Conservation (phyloP, 2,113 vertebrate species). For the Opisthocomus hoazin region DNA sequence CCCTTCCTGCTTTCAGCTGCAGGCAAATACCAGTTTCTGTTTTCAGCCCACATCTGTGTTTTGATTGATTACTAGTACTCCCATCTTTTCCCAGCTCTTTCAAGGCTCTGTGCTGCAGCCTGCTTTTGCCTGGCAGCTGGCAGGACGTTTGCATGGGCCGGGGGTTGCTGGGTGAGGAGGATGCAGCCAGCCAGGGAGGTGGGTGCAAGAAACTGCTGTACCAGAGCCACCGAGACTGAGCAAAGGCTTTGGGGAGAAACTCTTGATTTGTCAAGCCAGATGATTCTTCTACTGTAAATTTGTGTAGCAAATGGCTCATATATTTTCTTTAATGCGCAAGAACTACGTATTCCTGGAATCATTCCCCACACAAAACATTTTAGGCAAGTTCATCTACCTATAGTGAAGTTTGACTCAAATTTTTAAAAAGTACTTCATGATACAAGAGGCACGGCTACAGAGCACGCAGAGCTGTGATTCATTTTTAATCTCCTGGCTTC, state of each 20-base stretch:
- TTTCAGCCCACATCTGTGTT: not conserved
- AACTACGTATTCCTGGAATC: no score
- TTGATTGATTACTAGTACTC: not conserved
- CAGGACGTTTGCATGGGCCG: fast-evolving
- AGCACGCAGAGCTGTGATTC: no score
- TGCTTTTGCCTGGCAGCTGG: not conserved
- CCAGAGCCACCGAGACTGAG: not conserved
- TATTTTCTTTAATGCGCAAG: not conserved
- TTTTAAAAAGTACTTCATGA: not conserved
- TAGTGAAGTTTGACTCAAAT: not conserved
- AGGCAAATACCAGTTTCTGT: not conserved
- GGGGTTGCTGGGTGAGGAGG: not conserved
- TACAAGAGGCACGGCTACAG: fast-evolving
- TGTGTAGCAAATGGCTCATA: not conserved
- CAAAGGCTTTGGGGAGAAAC: not conserved
- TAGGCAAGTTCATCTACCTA: not conserved
- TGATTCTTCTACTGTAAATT: not conserved
- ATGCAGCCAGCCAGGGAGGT: not conserved
- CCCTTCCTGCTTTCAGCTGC: not conserved
- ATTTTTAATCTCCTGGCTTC: not conserved
- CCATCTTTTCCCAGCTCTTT: not conserved
- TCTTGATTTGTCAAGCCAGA: not conserved
- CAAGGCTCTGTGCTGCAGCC: not conserved
- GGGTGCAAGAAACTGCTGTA: not conserved
- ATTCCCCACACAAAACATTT: not conserved